A percentile compares a stretch with the other conserved stretches of the same genome.
phyloP scores from a whole-genome alignment of 2,113 vertebrate genomes.

The Gobiocypris rarus region DNA sequence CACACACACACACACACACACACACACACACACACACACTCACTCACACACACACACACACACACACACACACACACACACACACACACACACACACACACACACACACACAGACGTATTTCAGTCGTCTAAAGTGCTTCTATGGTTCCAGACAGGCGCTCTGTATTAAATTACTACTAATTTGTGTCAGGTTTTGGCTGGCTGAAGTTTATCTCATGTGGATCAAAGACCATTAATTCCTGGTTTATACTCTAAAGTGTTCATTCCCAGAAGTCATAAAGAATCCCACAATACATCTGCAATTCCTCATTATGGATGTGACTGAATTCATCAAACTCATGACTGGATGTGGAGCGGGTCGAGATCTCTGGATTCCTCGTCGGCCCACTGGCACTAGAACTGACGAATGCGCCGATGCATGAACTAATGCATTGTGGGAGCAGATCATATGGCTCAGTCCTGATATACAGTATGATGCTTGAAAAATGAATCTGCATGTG shows the following conservation, averaged over 20 bases:
- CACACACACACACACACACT: too few species aligned
- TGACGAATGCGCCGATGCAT: not conserved
- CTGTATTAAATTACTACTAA: slow-evolving; percentile 37
- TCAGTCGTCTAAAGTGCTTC: slow-evolving; percentile 25
- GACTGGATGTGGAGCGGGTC: not conserved
- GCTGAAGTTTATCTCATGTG: slow-evolving; percentile 31
- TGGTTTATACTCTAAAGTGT: slow-evolving; percentile 28
- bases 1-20: too few species aligned
- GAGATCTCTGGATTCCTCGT: not conserved
- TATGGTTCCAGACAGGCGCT: slow-evolving; percentile 35
- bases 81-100: not conserved
- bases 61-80: too few species aligned
- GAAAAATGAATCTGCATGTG: not conserved
- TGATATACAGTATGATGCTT: not conserved
- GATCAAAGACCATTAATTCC: slow-evolving; percentile 32
- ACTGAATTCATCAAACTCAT: not conserved
- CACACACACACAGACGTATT: not conserved
- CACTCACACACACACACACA: too few species aligned
- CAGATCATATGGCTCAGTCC: not conserved
- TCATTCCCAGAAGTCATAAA: slow-evolving; percentile 39
- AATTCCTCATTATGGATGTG: not conserved
- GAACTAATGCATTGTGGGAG: not conserved
- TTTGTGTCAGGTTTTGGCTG: slow-evolving; percentile 37
- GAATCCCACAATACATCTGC: slow-evolving; percentile 29
- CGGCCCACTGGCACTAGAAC: too few species aligned